A percentile compares a stretch with the other conserved stretches of the same genome.
These are phyloP conservation scores for Crocodylus rhombifer DNA, from an alignment of 2,797 vertebrate species.

Conservation along the genomic window DNA sequence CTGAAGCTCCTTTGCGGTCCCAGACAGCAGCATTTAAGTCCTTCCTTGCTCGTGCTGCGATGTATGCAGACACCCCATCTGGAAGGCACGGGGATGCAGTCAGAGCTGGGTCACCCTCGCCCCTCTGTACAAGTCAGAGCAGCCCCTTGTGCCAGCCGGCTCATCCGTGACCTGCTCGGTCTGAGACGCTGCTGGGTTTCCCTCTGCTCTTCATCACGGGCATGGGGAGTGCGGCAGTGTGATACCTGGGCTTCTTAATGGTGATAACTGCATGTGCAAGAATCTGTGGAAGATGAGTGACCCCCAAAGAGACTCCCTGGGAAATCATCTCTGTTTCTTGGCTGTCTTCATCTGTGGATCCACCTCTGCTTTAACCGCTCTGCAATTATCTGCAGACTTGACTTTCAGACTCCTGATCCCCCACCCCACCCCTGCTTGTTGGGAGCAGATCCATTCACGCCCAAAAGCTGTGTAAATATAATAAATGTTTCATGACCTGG, in stretches of 20 bases:
- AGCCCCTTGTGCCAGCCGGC: not conserved
- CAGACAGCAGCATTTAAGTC: not conserved
- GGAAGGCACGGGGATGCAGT: not conserved
- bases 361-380: not conserved
- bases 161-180: not conserved
- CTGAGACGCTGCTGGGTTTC: not conserved
- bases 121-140: not conserved
- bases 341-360: not conserved
- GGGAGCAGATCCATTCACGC: not conserved
- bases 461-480: not conserved
- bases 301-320: not conserved
- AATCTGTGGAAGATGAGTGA: not conserved
- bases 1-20: not conserved
- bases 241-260: not conserved
- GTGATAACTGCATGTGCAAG: rapidly evolving
- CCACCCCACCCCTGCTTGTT: not conserved
- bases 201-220: not conserved
- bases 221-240: not conserved
- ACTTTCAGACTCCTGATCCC: not conserved
- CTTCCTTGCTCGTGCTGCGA: not conserved
- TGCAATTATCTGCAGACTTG: not conserved
- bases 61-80: no score
- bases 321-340: not conserved
- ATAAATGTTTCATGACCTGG: not conserved
- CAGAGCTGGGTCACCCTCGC: not conserved